phyloP scores from a whole-genome alignment of 2,797 vertebrate species.

The Orientallactaga sibirica region DNA sequence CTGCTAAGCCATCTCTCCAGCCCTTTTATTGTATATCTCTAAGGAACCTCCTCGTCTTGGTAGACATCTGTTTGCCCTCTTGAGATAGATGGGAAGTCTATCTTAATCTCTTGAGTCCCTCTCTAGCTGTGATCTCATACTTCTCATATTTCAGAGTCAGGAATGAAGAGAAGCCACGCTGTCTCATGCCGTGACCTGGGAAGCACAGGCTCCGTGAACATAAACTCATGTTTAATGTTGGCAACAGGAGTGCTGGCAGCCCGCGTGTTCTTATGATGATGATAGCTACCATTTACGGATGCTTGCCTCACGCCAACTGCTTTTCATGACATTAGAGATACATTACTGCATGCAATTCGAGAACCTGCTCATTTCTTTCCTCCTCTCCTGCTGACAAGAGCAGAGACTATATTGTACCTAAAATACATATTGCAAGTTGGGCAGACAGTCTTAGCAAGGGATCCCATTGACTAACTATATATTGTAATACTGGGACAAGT shows the following conservation, averaged over 20 bases:
- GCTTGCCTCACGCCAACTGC: neutral
- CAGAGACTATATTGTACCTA: slow-evolving; percentile 27
- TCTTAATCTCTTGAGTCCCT: neutral
- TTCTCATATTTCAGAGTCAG: neutral
- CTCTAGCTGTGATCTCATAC: neutral
- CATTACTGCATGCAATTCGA: neutral
- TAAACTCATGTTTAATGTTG: neutral
- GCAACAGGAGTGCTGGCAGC: neutral
- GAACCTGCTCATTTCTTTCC: neutral
- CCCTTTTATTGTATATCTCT: neutral
- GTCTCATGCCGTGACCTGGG: neutral
- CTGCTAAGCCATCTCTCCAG: too few relatives aligned
- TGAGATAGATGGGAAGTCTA: neutral
- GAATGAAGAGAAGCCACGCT: neutral
- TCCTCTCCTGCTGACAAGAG: slow-evolving; percentile 12
- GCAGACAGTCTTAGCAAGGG: slow-evolving; percentile 1
- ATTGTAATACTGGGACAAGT: neutral
- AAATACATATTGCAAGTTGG: slow-evolving; percentile 19
- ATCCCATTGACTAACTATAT: neutral
- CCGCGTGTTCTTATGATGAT: neutral
- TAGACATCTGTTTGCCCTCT: neutral
- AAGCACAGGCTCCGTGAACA: neutral
- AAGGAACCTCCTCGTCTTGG: neutral
- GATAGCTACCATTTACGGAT: neutral
- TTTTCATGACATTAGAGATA: slow-evolving; percentile 6